Conservation (phyloP, 2,888 invertebrate genomes). For the Eretmocerus hayati region DNA sequence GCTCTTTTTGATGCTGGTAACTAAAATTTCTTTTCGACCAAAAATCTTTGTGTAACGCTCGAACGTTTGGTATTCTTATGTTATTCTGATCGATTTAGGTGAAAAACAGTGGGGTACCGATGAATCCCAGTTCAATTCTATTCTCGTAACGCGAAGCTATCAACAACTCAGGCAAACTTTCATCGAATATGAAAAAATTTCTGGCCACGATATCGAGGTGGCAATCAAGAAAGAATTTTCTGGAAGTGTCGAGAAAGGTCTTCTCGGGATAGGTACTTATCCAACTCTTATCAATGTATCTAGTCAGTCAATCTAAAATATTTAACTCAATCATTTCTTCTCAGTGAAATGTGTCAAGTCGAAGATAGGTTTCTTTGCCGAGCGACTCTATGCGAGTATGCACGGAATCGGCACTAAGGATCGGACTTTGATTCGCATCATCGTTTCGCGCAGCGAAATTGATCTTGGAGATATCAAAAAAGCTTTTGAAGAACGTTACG, state of each 20-base stretch:
- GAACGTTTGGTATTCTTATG: too few relatives aligned
- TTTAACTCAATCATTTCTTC: constrained; percentile 1
- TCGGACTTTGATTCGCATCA: constrained; percentile 82
- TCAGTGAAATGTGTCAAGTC: constrained; percentile 83
- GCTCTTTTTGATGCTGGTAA: constrained; percentile 63
- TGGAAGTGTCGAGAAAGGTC: constrained; percentile 77
- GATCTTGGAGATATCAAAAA: constrained; percentile 89
- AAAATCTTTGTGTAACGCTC: too few relatives aligned
- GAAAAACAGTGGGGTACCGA: constrained; percentile 87
- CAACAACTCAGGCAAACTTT: constrained; percentile 82
- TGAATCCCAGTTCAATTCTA: constrained; percentile 79
- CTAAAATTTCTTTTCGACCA: background rate
- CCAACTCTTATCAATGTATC: background rate
- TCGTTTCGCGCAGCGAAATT: constrained; percentile 85
- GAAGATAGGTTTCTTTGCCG: constrained; percentile 86
- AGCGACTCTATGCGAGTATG: constrained; percentile 84
- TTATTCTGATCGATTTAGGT: too few relatives aligned
- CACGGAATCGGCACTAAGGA: constrained; percentile 87
- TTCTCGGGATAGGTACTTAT: constrained; percentile 74
- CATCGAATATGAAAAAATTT: constrained; percentile 73
- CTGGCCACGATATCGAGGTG: constrained; percentile 77
- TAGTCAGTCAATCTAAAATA: background rate
- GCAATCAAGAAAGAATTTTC: constrained; percentile 85
- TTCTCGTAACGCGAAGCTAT: constrained; percentile 80
- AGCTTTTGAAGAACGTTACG: constrained; percentile 76